phyloP scores from a whole-genome alignment of 2,113 vertebrate genomes.

The Myotis lucifugus region DNA sequence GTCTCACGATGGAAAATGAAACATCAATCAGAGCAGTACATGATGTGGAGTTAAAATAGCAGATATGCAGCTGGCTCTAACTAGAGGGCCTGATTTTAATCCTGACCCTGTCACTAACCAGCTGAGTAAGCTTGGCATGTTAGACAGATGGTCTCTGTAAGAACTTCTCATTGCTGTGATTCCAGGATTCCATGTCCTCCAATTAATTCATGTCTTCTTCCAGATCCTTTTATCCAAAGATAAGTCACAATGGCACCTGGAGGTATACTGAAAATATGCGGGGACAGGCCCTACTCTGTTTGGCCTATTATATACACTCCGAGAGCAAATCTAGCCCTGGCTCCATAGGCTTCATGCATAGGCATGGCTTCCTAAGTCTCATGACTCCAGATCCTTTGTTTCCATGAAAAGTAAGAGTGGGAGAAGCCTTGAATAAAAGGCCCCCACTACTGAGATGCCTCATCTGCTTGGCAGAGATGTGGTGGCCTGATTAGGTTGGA shows the following conservation, averaged over 20 bases:
- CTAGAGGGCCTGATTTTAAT: slow-evolving; percentile 29
- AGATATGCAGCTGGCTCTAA: not conserved
- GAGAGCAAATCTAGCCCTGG: not conserved
- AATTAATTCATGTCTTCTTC: slow-evolving; percentile 39
- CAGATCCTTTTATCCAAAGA: slow-evolving; percentile 3
- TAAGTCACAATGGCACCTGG: not conserved
- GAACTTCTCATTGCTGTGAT: not conserved
- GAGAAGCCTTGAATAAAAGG: slow-evolving; percentile 46
- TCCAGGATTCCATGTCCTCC: slow-evolving; percentile 10
- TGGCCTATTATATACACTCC: not conserved
- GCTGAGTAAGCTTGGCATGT: not conserved
- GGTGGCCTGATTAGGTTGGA: not conserved
- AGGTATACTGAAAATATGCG: not conserved
- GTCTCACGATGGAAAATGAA: slow-evolving; percentile 25
- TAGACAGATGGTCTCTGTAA: not conserved
- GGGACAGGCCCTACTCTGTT: not conserved
- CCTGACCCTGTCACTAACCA: slow-evolving; percentile 22
- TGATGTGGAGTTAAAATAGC: not conserved
- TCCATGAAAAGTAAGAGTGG: slow-evolving; percentile 36
- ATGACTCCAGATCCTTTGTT: not conserved
- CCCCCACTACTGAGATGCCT: not conserved
- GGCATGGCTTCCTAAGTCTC: not conserved
- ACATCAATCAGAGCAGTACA: not conserved
- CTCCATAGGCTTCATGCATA: not conserved
- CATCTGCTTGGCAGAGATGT: slow-evolving; percentile 31